Base-by-base conservation (phyloP, 1,140 invertebrate species). In the Rhagoletis zephyria region DNA sequence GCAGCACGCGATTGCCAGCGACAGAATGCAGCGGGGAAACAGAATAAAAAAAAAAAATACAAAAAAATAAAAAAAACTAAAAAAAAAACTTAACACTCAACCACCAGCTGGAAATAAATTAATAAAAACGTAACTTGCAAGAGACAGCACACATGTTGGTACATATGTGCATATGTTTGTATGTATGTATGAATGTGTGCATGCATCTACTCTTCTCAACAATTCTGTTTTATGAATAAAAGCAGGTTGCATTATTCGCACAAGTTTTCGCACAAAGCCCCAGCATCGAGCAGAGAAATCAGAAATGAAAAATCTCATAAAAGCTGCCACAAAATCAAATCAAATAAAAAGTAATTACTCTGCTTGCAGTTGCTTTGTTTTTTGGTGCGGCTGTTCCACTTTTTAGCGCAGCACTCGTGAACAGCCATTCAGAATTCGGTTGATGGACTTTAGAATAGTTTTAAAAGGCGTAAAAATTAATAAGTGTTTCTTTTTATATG, bases 261-360 rank as follows among this genome's bases (percentile, higher is more conserved):
- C 51, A 7, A 56, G 5, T 56, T 56, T 56, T 56, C 10, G 51
- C 51, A 56, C 12, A 5, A 42, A 12, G 30, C 30, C 67, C 30
- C 67, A 45, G 14, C 67, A 48, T 45, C 67, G 45, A 45, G 14
- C 30, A 16, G 42, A 9, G 67, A 45, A 70, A 48, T 74, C 40
- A 45, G 40, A 48, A 74, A 74, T 45, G 30, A 74, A 14, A 48
- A 74, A 42, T 10, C 14, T 14, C 42, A 48, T 42, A 10, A 45
- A 30, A 74, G 67, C 67, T 74, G 67, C 67, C 67, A 74, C 67
- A 74, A 74, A 74, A 74, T 48, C 14, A 74, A 74, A 74, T 45
- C 40, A 45, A 45, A 74, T 48, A 74, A 74, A 74, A 74, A 48
- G 67, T 45, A 30, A 30, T 30, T 30, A 30, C 30, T 30, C 30